Evolutionary conservation across 2,113 vertebrate genomes (phyloP).

Genomic region (Percina caprodes): DNA sequence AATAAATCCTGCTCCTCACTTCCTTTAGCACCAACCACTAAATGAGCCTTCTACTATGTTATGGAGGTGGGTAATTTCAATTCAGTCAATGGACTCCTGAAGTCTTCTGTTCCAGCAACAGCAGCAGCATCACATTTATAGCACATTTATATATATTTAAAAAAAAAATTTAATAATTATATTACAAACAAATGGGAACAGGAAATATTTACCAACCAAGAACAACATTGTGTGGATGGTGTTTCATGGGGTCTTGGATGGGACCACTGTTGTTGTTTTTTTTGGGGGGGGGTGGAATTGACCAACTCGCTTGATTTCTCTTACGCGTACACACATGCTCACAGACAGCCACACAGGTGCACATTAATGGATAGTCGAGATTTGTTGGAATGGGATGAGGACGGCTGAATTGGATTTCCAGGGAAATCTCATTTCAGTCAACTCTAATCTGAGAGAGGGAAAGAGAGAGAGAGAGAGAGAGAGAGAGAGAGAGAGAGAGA

Average conservation of each 20-base stretch:
- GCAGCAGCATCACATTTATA: background rate
- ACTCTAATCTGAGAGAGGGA: slow-evolving; percentile 38
- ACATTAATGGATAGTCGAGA: slow-evolving; percentile 55
- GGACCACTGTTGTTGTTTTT: background rate
- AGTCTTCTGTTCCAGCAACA: background rate
- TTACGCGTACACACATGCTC: background rate
- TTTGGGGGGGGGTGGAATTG: too few relatives aligned
- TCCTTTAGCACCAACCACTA: slow-evolving; percentile 1
- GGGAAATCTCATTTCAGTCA: slow-evolving; percentile 64
- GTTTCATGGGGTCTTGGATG: background rate
- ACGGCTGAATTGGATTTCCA: slow-evolving; percentile 66
- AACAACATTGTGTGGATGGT: background rate
- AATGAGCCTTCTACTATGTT: background rate
- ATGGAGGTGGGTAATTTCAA: background rate
- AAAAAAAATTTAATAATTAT: background rate
- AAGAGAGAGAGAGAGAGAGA: background rate
- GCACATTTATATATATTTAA: too few relatives aligned
- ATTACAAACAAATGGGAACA: background rate
- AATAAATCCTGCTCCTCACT: background rate
- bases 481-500: too few relatives aligned
- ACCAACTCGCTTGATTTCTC: slow-evolving; percentile 29
- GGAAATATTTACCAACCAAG: background rate
- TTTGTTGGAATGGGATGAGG: slow-evolving; percentile 51
- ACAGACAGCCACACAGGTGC: slow-evolving; percentile 32
- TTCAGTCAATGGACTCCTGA: background rate